Evolutionary conservation across 2,888 invertebrate genomes (phyloP), one percentile per base, ranked within the genome.

Genomic region (Raillietiella orientalis): DNA sequence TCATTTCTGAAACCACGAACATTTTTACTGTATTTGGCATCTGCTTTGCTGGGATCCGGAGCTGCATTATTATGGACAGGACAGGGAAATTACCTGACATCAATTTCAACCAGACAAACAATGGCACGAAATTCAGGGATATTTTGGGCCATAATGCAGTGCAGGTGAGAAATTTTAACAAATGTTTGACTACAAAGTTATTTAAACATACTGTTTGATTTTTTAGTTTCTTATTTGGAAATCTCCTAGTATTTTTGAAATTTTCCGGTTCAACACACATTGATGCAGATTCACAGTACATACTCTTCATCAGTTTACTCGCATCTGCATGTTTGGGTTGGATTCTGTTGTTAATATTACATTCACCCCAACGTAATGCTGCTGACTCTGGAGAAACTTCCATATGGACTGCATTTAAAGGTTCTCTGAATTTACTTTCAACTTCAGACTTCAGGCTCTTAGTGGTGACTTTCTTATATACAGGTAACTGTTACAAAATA

Each of bases 61-160:
- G 87, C 90, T 1, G 82, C 87, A 3, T 55, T 82, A 23, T 69
- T 87, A 33, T 93, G 93, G 90, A 87, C 87, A 1, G 74, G 77
- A 1, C 90, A 93, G 50, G 93, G 93, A 16, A 66, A 64, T 34
- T 77, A 71, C 42, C 48, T 93, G 27, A 77, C 87, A 0, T 53
- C 77, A 29, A 87, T 87, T 55, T 87, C 87, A 34, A 65, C 69
- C 34, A 50, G 61, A 1, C 59, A 64, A 1, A 87, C 77, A 1
- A 79, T 90, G 42, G 69, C 77, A 5, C 57, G 87, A 35, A 87
- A 93, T 49, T 77, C 82, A 8, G 87, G 90, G 8, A 56, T 93
- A 24, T 93, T 93, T 47, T 93, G 90, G 90, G 87, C 87, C 1
- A 61, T 93, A 50, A 55, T 87, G 33, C 87, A 90, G 45, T 66